Evolutionary conservation across 2,797 vertebrate genomes (phyloP).

Genomic region (Poeciliopsis presidionis): DNA sequence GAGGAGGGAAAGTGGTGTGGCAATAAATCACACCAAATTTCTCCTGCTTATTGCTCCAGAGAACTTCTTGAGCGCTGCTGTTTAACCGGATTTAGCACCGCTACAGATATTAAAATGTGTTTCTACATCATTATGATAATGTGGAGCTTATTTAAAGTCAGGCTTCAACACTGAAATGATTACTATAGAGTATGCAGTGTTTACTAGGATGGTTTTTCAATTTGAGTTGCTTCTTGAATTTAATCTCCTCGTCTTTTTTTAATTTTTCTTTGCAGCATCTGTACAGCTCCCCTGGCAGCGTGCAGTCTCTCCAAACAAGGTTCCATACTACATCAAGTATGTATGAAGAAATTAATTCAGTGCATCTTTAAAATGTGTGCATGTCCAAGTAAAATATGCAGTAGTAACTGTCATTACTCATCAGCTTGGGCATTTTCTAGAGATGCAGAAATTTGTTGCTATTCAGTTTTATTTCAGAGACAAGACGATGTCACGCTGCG

Average conservation of each 20-base stretch:
- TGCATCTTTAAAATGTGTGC: conserved; percentile 20
- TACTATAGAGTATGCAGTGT: conserved; percentile 27
- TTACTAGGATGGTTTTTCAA: conserved; percentile 47
- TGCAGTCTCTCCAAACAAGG: conserved; percentile 97
- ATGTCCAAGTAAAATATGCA: conserved; percentile 15
- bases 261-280: conserved; percentile 82
- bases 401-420: background rate
- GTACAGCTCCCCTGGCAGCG: conserved; percentile 97
- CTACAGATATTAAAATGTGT: conserved; percentile 5
- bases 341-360: conserved; percentile 66
- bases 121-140: conserved; percentile 32
- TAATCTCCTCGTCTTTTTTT: conserved; percentile 23
- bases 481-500: background rate
- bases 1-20: conserved; percentile 58
- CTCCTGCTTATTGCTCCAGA: conserved; percentile 42
- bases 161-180: conserved; percentile 42
- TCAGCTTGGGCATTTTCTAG: background rate
- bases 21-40: conserved; percentile 59
- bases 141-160: conserved; percentile 45
- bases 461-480: background rate
- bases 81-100: conserved; percentile 31
- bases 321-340: conserved; percentile 99
- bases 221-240: conserved; percentile 25
- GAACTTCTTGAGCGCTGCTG: conserved; percentile 29
- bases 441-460: background rate